Evolutionary conservation across 1,140 invertebrate species (phyloP).

Genomic region (Cyrtorhinus lividipennis): DNA sequence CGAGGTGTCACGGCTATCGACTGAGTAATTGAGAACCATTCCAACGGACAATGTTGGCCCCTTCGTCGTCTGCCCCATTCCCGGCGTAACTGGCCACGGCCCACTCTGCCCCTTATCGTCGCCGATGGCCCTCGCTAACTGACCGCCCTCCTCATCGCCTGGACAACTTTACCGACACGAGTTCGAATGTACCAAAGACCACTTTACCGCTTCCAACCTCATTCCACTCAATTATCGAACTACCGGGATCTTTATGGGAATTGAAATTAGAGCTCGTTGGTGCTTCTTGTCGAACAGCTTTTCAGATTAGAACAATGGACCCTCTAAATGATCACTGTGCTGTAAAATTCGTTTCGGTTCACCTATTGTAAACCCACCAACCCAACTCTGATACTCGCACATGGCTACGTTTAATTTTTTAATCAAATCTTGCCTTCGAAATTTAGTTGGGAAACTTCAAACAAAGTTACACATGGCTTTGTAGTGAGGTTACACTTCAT

Average conservation of each 20-base stretch:
- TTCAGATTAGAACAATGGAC: too few species aligned
- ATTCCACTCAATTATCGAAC: background rate
- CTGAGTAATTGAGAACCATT: constrained; percentile 8
- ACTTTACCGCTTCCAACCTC: background rate
- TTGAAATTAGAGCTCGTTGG: background rate
- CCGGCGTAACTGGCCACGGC: background rate
- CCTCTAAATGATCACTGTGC: too few species aligned
- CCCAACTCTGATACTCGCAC: too few species aligned
- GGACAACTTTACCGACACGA: background rate
- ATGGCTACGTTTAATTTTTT: too few species aligned
- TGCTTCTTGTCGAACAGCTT: too few species aligned
- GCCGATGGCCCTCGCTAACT: background rate
- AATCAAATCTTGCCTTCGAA: too few species aligned
- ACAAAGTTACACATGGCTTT: too few species aligned
- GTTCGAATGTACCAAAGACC: too few species aligned
- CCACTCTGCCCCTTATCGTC: background rate
- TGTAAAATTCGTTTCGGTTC: too few species aligned
- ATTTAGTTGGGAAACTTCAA: too few species aligned
- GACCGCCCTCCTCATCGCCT: background rate
- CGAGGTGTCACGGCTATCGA: constrained; percentile 9
- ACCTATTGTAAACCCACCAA: too few species aligned
- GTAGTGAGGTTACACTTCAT: too few species aligned
- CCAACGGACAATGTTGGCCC: constrained; percentile 3
- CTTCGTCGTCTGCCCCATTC: background rate
- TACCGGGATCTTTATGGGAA: background rate